These are phyloP conservation scores for Ophiodon elongatus DNA, from an alignment of 2,113 vertebrate species.

Conservation along the genomic window DNA sequence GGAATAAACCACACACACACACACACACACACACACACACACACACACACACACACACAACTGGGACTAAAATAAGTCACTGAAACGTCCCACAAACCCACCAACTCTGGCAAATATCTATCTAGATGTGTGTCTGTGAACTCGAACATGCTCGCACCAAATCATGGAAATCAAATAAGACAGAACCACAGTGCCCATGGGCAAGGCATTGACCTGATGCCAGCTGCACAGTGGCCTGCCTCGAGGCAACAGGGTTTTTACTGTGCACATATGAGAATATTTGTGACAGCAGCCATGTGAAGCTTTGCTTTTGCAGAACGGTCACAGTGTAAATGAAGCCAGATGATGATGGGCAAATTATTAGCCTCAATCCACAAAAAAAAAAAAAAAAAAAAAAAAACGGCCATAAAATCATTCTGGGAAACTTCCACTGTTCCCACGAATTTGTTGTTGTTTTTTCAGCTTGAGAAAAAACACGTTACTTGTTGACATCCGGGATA, in stretches of 20 bases:
- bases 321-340: neutral
- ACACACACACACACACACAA: neutral
- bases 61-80: neutral
- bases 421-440: neutral
- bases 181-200: neutral
- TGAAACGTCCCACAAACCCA: neutral
- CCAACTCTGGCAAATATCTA: neutral
- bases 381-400: too few relatives aligned
- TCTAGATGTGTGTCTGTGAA: neutral
- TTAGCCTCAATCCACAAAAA: neutral
- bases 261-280: neutral
- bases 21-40: neutral
- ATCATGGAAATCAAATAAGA: neutral
- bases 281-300: neutral
- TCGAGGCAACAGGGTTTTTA: neutral
- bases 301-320: neutral
- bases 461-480: neutral
- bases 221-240: neutral
- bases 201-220: neutral
- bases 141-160: neutral
- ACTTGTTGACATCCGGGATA: neutral
- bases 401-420: neutral
- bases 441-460: too few relatives aligned
- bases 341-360: neutral
- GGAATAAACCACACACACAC: neutral